Conservation (phyloP, 2,113 vertebrate species). For the Monopterus albus region DNA sequence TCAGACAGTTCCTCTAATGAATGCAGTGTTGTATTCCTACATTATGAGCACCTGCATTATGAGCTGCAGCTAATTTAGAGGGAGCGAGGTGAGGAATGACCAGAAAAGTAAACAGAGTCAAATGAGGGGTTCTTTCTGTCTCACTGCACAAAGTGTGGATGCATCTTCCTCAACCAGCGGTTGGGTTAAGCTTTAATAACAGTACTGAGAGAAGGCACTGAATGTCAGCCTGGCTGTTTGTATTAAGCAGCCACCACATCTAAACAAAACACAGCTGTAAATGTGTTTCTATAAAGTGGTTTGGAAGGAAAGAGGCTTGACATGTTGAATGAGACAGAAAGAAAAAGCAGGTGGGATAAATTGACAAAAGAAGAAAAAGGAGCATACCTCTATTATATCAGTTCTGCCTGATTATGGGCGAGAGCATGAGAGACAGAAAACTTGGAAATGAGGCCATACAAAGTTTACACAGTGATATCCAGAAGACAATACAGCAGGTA, state of each 20-base stretch:
- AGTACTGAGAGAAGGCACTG: background rate
- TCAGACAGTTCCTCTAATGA: constrained; percentile 37
- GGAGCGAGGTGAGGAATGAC: background rate
- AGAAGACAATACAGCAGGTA: too few relatives aligned
- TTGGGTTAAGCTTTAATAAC: constrained; percentile 16
- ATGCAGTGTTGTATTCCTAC: too few relatives aligned
- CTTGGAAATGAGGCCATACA: too few relatives aligned
- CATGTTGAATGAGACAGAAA: constrained; percentile 12
- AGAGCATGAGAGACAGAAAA: too few relatives aligned
- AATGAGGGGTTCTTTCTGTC: background rate
- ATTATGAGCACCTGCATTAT: too few relatives aligned
- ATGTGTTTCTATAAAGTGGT: constrained; percentile 24
- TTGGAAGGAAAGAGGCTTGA: constrained; percentile 19
- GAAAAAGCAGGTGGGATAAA: constrained; percentile 6
- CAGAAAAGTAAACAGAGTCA: constrained; percentile 18
- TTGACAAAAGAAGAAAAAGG: background rate
- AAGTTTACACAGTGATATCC: too few relatives aligned
- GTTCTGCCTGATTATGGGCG: too few relatives aligned
- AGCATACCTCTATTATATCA: too few relatives aligned
- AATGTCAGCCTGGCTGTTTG: constrained; percentile 17
- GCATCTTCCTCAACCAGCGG: background rate
- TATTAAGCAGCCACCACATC: constrained; percentile 31
- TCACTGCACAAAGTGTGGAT: constrained; percentile 9
- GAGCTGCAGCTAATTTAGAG: background rate
- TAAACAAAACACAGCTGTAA: constrained; percentile 19